Evolutionary conservation across 2,888 invertebrate species (phyloP), one percentile per base, ranked within the genome.

Genomic region (Hermodice carunculata): DNA sequence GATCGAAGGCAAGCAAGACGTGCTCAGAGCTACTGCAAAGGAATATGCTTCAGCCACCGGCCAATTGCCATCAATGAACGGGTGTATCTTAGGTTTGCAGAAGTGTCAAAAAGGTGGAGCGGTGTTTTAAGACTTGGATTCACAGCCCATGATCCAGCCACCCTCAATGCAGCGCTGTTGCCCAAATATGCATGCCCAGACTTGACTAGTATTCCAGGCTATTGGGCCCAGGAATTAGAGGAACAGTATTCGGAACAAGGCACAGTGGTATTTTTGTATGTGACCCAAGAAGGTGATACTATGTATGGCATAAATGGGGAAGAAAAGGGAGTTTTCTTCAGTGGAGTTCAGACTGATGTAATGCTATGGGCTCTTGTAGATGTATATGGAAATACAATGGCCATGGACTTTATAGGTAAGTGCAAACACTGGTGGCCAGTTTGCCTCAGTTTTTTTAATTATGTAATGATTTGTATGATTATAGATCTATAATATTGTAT

Each of bases 51-150:
- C 80, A 96, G 96, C 81, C 93, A 93, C 11, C 89, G 98, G 43
- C 96, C 98, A 0, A 93, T 99, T 43, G 91, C 93, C 76, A 90
- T 97, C 63, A 94, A 95, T 78, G 98, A 99, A 86, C 93, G 92
- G 89, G 93, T 95, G 59, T 84, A 84, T 70, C 76, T 88, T 11
- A 49, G 57, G 37, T 69, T 75, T 46, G 63, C 66, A 14, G 96
- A 96, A 85, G 93, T 95, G 62, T 96, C 96, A 1, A 93, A 84
- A 3, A 86, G 84, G 83, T 99, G 98, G 98, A 96, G 95, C 83
- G 99, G 98, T 0, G 97, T 98, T 2, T 91, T 99, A 66, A 91
- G 98, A 40, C 96, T 99, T 83, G 99, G 99, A n/a, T 96, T 98
- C 88, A 97, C 97, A 32, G 93, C 91, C 82, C 93, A 94, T 86